Base-by-base conservation (phyloP, 2,797 vertebrate species). In the Sebastes ruberrimus region DNA sequence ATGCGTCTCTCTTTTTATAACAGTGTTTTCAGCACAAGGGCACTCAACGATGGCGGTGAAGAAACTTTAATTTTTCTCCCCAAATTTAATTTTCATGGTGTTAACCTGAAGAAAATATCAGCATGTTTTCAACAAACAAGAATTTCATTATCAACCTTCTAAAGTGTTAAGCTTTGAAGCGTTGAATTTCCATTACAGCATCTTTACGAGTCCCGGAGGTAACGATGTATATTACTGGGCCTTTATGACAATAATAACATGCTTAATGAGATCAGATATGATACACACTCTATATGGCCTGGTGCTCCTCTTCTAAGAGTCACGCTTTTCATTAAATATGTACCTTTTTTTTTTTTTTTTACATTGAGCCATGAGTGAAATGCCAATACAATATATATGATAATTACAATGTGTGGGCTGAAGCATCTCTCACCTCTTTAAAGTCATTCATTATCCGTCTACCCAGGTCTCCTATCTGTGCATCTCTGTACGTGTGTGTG, bases 311-410 rank as follows among this genome's bases (percentile, higher is more conserved):
- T 74, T 80, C 85, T 55, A 81, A 70, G 76, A 88, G 84, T 64
- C 66, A 71, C 20, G 55, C 71, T 74, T 88, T 84, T 94, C 83
- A 92, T 94, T 93, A 92, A 81, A 81, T 82, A 74, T 85, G 57
- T 72, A 63, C 61, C 76, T 82, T 82, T 66, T 69, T 82, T 82
- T 82, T 82, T 82, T 73, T 55, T 53, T 23, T 88, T 86, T 63
- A 93, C 87, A 89, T 71, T 83, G 78, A 86, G 81, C 74, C 77
- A 71, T 49, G 61, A 88, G 76, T 77, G 78, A 92, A 90, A 90
- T 89, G 81, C 78, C 71, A 84, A 86, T 80, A 91, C 83, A 93
- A 92, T 94, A 92, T 93, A 92, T 94, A 94, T 94, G 94, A 87
- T 95, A 93, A 95, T 94, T 81, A 83, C 76, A 55, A 57, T 62